These are phyloP conservation scores for Chaetura pelagica DNA, from an alignment of 2,113 vertebrate genomes.

Conservation along the genomic window DNA sequence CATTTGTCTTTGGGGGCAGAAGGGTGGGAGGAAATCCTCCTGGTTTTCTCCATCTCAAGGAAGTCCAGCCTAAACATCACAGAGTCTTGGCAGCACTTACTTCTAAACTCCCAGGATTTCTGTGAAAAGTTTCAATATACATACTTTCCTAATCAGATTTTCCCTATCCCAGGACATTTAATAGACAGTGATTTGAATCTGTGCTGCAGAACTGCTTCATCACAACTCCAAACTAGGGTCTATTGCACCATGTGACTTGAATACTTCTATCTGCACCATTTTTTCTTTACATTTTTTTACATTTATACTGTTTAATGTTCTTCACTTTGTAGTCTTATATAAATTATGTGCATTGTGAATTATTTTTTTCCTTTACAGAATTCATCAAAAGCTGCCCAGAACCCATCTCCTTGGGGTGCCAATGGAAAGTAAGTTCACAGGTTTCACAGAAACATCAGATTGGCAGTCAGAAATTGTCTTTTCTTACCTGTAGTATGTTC, in stretches of 20 bases:
- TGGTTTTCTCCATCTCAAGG: background rate
- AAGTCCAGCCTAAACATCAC: background rate
- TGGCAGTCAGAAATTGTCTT: background rate
- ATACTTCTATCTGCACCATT: background rate
- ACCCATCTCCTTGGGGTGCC: slow-evolving; percentile 83
- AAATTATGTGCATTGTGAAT: slow-evolving; percentile 5
- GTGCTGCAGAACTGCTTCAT: background rate
- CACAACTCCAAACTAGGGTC: background rate
- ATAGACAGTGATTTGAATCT: background rate
- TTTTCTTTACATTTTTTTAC: background rate
- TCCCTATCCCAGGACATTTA: background rate
- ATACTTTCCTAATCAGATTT: background rate
- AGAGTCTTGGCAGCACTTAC: background rate
- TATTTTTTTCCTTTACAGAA: slow-evolving; percentile 79
- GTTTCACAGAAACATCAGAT: background rate
- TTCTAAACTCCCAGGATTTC: background rate
- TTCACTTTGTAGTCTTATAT: background rate
- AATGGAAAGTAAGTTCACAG: slow-evolving; percentile 87
- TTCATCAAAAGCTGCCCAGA: slow-evolving; percentile 88
- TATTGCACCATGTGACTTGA: background rate
- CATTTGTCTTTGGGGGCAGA: background rate
- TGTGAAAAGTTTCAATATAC: background rate
- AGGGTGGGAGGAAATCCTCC: background rate
- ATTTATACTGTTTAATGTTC: background rate
- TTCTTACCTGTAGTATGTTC: background rate